Evolutionary conservation across 2,888 invertebrate genomes (phyloP), one percentile per base, ranked within the genome.

Genomic region (Trilocha varians): DNA sequence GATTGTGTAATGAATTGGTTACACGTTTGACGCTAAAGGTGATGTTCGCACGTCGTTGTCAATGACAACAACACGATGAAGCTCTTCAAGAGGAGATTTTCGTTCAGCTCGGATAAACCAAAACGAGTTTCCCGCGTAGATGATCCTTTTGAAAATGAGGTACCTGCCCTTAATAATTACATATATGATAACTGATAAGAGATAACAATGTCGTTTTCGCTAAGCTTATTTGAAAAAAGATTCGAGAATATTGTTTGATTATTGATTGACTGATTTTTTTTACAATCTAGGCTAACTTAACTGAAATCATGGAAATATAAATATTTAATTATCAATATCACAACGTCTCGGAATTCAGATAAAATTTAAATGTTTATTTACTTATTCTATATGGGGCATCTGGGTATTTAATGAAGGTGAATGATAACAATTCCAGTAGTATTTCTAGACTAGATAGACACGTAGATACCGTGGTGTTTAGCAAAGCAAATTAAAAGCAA

Each of bases 41-140:
- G 70, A 67, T 53, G 56, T 62, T 57, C 46, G 45, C 43, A 25
- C 25, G 6, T 25, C 25, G 25, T n/a, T n/a, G n/a, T 25, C 25
- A 5, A 25, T 4, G 11, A 25, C 25, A 4, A 25, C 25, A 25
- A 25, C 34, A 38, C 42, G 69, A 85, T 85, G 84, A 85, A 84
- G 73, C 70, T 85, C 70, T 85, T 85, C 76, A 85, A 78, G 76
- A 78, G 84, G 70, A 83, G 78, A 67, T 70, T 83, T 67, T 84
- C 83, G 57, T 78, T 83, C 71, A 79, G 76, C 60, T 66, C 74
- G 66, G 85, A 84, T 74, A 85, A 85, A 78, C 79, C 78, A 65
- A 83, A 82, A 80, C 82, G 69, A 57, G 75, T 70, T 72, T 64
- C 76, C 47, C 70, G 62, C 52, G 62, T 70, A 52, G 78, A 79